Evolutionary conservation across 2,113 vertebrate species (phyloP).

Genomic region (Phoxinus phoxinus): DNA sequence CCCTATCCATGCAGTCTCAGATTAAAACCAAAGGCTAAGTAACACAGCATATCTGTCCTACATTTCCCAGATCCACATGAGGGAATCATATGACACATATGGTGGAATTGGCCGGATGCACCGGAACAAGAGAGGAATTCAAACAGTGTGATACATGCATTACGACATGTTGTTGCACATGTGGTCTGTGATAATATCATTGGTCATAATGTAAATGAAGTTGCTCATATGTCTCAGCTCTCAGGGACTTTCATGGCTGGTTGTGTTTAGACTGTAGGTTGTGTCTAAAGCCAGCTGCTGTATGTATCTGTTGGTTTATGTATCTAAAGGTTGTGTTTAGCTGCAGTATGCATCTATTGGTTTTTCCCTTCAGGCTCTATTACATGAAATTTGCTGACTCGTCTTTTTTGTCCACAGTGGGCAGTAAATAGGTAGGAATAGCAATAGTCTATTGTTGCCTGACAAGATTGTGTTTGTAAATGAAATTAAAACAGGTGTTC

Average conservation of each 20-base stretch:
- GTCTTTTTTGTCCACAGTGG: constrained; percentile 27
- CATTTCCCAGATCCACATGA: neutral
- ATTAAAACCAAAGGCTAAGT: constrained; percentile 18
- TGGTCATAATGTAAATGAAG: neutral
- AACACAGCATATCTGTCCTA: neutral
- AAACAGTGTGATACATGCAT: constrained; percentile 22
- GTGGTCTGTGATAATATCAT: constrained; percentile 5
- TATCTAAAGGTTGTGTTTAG: constrained; percentile 38
- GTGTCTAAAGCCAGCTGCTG: neutral
- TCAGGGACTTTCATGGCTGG: neutral
- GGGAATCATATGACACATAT: constrained; percentile 42
- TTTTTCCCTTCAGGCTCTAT: constrained; percentile 35
- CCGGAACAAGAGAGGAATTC: constrained; percentile 18
- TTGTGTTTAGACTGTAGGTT: neutral
- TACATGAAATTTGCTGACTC: constrained; percentile 40
- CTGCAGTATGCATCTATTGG: constrained; percentile 40
- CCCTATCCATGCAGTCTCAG: neutral
- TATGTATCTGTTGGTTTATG: neutral
- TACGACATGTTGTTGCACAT: constrained; percentile 24
- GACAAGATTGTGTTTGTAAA: neutral
- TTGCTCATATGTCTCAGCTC: neutral
- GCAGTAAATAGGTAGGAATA: constrained; percentile 28
- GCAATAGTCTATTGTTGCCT: constrained; percentile 27
- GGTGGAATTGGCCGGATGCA: neutral
- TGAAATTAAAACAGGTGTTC: neutral